Evolutionary conservation across 30 jellyfish, hydroid and myxozoan species (phyloP), one percentile per base, ranked within the genome.

Genomic region (Thelohanellus kitauei): DNA sequence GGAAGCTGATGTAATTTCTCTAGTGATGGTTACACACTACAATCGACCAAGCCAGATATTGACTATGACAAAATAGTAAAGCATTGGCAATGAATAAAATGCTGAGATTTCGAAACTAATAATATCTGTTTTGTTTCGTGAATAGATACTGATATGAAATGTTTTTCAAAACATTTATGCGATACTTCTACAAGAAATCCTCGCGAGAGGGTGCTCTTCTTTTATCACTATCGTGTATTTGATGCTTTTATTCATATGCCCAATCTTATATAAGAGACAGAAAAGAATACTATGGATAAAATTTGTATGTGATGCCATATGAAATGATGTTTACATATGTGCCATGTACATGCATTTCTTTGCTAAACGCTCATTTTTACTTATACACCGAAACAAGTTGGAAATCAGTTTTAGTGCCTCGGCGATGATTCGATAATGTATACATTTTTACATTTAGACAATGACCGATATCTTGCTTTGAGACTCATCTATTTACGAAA

Each of bases 1-100:
- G 2, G 66, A 41, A 13, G 66, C 66, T 12, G 66, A 52, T 32
- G 59, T 57, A 20, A 20, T 52, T 1, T 52, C 66, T 11, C 59
- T 25, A 38, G 18, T 43, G 47, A 46, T 14, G 0, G 12, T 50
- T 33, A 50, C 31, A 13, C 57, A 19, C 2, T 50, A 1, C 44
- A 18, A 4, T 1, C 22, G 13, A 2, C 9, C 3, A 1, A 48
- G 21, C 0, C 5, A n/a, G 8, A 14, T 8, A 12, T 52, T 17
- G 51, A 52, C 16, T 32, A 40, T 15, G 17, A 20, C 22, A 17
- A 21, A n/a, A 46, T 23, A 39, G 62, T 57, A 11, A 18, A 9
- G 14, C 42, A 40, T 5, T 42, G 40, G 30, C 21, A 17, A 17
- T 6, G 61, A 49, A 13, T 27, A 38, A 9, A 56, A 49, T 6